phyloP scores from a whole-genome alignment of 2,888 invertebrate species.

The Automeris io region DNA sequence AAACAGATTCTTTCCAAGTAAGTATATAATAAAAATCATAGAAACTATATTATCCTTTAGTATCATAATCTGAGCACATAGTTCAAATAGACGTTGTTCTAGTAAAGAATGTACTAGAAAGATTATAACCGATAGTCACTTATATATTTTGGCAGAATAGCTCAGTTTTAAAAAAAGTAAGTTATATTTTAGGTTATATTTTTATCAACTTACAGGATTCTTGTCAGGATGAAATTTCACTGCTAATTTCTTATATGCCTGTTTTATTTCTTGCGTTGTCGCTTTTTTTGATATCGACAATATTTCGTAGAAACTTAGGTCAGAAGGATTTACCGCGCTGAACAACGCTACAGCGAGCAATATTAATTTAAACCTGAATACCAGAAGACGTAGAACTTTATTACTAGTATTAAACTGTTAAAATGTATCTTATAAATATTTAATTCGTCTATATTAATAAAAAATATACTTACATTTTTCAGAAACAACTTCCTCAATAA shows the following conservation, averaged over 20 bases:
- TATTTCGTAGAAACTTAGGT: slow-evolving; percentile 77
- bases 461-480: slow-evolving; percentile 21
- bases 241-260: slow-evolving; percentile 87
- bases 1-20: too few relatives aligned
- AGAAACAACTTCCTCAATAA: background rate
- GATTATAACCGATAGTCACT: too few relatives aligned
- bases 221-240: slow-evolving; percentile 87
- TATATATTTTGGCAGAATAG: too few relatives aligned
- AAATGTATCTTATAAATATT: background rate
- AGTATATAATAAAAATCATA: too few relatives aligned
- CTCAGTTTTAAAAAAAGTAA: too few relatives aligned
- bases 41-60: too few relatives aligned
- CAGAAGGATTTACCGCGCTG: slow-evolving; percentile 40
- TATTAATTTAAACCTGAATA: slow-evolving; percentile 42
- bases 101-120: too few relatives aligned
- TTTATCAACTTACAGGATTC: slow-evolving; percentile 70
- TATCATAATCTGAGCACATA: too few relatives aligned
- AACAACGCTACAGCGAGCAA: slow-evolving; percentile 30
- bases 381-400: background rate
- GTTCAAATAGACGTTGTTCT: too few relatives aligned
- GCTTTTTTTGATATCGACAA: slow-evolving; percentile 82
- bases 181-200: background rate
- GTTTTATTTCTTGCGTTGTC: slow-evolving; percentile 82
- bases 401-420: slow-evolving; percentile 1
- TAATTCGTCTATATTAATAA: background rate